Evolutionary conservation across 2,888 invertebrate species (phyloP), one percentile per base, ranked within the genome.

Genomic region (Smittia aterrima): DNA sequence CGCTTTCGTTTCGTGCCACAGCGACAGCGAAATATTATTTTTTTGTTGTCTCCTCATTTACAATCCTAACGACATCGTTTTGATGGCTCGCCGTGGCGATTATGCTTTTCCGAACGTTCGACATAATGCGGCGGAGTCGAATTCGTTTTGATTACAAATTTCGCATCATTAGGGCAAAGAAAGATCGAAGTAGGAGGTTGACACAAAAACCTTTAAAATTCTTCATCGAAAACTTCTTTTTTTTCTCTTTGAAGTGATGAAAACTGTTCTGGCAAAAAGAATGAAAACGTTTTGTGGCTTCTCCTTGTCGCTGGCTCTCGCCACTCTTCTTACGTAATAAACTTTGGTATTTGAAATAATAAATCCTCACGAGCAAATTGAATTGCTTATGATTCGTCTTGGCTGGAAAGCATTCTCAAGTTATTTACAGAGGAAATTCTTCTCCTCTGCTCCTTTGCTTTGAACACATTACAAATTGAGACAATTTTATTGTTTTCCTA

Each of bases 401-500:
- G 47, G 70, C 53, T 53, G 47, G 27, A 70, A 40, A 24, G 22
- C 27, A 41, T 53, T 70, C 9, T 70, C 27, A 70, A 70, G 70
- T 70, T 70, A 70, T 70, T 70, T 70, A 70, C 70, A 70, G 41
- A 70, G 53, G 54, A 24, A 20, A 25, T 54, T 54, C 53, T 70
- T 54, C 54, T 54, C 20, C n/a, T 22, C 18, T 70, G 41, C 41
- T 27, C 9, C 32, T 32, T 32, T 32, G 32, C 32, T 32, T 32
- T 53, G 25, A 18, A 18, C 70, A 70, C 70, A 70, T 70, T 70
- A 70, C 70, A 70, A 70, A 70, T 70, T 70, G 70, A 70, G 70
- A 70, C 70, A 70, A 70, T 70, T 70, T 70, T 70, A 70, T 70
- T 70, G 41, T 70, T 41, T 70, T 70, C 32, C 41, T 70, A 25